Evolutionary conservation across 2,888 invertebrate species (phyloP).

Genomic region (Drosophila aldrichi): DNA sequence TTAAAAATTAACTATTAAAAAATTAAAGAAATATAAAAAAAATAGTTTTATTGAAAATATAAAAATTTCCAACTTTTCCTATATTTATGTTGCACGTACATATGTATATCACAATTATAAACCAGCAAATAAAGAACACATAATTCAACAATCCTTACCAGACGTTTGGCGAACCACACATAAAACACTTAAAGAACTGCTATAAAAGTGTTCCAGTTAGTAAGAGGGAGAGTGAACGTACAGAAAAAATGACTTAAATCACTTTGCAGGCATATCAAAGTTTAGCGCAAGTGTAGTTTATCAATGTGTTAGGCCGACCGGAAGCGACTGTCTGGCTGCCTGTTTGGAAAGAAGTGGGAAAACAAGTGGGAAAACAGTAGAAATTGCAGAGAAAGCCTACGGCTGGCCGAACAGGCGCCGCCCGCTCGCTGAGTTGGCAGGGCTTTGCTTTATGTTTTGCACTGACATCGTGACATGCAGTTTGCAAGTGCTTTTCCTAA

Average conservation of each 20-base stretch:
- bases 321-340: conserved; percentile 49
- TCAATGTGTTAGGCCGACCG: conserved; percentile 53
- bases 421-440: conserved; percentile 20
- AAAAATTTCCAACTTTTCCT: too few species aligned
- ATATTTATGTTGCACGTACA: too few species aligned
- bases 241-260: conserved; percentile 41
- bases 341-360: conserved; percentile 1
- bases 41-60: too few species aligned
- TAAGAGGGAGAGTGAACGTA: background rate
- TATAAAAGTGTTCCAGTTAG: conserved; percentile 8
- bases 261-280: conserved; percentile 37
- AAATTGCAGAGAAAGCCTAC: conserved; percentile 1
- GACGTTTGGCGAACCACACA: background rate
- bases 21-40: too few species aligned
- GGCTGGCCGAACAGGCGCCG: conserved; percentile 18
- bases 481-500: conserved; percentile 64
- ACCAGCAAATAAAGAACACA: background rate
- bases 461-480: conserved; percentile 72
- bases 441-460: conserved; percentile 36
- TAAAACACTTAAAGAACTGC: conserved; percentile 20
- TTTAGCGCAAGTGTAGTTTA: conserved; percentile 52
- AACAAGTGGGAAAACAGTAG: background rate
- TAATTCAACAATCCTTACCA: background rate
- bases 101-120: background rate
- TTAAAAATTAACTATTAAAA: too few species aligned